A percentile compares a stretch with the other conserved stretches of the same genome.
Conservation (phyloP, 2,888 invertebrate species). For the Dryococelus australis region DNA sequence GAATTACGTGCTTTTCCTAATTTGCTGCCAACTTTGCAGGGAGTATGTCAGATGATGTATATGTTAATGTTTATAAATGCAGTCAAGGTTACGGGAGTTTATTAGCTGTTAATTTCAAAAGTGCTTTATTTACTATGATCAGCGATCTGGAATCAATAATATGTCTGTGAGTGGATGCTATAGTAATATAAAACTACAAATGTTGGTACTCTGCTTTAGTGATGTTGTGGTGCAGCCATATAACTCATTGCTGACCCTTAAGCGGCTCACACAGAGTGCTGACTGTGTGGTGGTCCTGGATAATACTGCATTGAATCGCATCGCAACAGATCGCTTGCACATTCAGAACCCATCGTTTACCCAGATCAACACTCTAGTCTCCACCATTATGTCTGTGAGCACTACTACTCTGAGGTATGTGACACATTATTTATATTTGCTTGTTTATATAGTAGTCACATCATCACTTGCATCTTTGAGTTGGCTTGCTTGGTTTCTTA, state of each 20-base stretch:
- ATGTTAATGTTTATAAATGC: no score
- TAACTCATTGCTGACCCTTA: slow-evolving; percentile 93
- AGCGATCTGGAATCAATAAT: no score
- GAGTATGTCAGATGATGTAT: no score
- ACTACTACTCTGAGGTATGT: slow-evolving; percentile 89
- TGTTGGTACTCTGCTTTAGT: slow-evolving; percentile 60
- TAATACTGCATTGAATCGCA: slow-evolving; percentile 95
- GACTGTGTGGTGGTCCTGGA: slow-evolving; percentile 98
- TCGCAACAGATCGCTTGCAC: slow-evolving; percentile 90
- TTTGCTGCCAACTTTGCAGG: no score
- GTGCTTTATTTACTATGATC: no score
- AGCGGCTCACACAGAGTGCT: slow-evolving; percentile 92
- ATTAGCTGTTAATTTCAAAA: no score
- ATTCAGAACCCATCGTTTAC: slow-evolving; percentile 96
- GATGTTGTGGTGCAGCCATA: slow-evolving; percentile 97
- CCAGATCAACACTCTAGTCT: slow-evolving; percentile 96
- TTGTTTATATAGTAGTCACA: background rate
- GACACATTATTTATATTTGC: background rate
- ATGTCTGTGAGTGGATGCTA: no score
- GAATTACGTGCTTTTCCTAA: no score
- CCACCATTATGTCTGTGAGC: slow-evolving; percentile 98
- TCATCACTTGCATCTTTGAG: no score
- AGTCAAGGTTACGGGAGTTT: no score
- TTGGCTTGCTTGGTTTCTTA: no score
- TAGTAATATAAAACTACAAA: no score